Conservation (phyloP, 2,888 invertebrate genomes). For the Patella depressa region DNA sequence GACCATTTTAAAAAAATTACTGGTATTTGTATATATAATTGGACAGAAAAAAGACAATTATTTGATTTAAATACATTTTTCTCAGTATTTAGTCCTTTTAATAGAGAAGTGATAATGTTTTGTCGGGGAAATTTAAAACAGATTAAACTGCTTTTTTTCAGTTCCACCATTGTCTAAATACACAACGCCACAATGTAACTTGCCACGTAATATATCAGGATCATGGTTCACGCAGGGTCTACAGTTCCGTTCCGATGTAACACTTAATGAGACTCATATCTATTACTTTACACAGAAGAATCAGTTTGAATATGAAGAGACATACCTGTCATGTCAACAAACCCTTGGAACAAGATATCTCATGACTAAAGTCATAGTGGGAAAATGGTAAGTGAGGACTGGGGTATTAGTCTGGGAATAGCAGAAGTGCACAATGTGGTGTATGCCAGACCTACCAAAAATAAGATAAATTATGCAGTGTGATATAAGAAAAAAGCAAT, state of each 20-base stretch:
- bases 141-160: constrained; percentile 32
- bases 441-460: too few species aligned
- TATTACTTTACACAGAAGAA: constrained; percentile 96
- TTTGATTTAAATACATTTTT: too few species aligned
- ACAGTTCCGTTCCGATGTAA: constrained; percentile 89
- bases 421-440: too few species aligned
- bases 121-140: too few species aligned
- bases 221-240: constrained; percentile 95
- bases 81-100: too few species aligned
- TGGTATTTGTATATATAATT: too few species aligned
- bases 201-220: constrained; percentile 94
- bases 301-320: constrained; percentile 79
- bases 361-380: constrained; percentile 96
- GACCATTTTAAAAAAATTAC: too few species aligned
- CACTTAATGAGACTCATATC: constrained; percentile 94
- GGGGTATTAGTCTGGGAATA: too few species aligned
- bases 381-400: constrained; percentile 81
- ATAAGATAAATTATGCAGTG: too few species aligned
- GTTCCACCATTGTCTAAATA: constrained; percentile 57
- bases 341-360: constrained; percentile 90
- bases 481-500: too few species aligned
- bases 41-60: too few species aligned
- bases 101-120: too few species aligned
- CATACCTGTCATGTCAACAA: constrained; percentile 95
- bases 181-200: constrained; percentile 84